Evolutionary conservation across 2,113 vertebrate genomes (phyloP).

Genomic region (Donacobius atricapilla): DNA sequence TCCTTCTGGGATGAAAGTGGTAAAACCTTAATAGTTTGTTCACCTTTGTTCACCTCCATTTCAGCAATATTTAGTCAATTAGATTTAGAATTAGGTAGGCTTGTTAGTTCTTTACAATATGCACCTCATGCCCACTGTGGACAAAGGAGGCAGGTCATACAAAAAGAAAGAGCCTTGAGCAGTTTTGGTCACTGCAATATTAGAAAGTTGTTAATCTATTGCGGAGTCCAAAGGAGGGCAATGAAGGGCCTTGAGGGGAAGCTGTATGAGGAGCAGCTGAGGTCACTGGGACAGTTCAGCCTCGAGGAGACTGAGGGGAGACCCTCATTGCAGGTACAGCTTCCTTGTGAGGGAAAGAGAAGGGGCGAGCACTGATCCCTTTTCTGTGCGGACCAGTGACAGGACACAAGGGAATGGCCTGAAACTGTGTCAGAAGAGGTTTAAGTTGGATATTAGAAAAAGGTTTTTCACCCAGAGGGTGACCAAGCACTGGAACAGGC

Average conservation of each 20-base stretch:
- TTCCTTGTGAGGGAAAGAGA: accelerated
- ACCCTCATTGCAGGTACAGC: neutral
- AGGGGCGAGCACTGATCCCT: neutral
- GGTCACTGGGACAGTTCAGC: neutral
- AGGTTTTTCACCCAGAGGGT: neutral
- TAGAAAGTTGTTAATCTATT: neutral
- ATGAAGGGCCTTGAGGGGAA: neutral
- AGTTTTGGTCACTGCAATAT: neutral
- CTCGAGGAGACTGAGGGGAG: neutral
- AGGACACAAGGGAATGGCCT: accelerated
- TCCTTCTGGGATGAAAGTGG: neutral
- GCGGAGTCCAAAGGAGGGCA: neutral
- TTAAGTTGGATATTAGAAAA: neutral
- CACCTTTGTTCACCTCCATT: neutral
- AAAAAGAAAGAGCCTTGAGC: neutral
- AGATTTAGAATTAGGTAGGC: neutral
- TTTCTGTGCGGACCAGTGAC: neutral
- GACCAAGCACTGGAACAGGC: accelerated
- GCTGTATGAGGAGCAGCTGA: accelerated
- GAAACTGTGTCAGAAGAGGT: neutral
- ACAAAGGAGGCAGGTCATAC: neutral
- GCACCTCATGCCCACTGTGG: neutral
- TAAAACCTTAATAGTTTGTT: neutral
- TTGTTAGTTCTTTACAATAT: neutral
- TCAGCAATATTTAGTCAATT: neutral